phyloP scores from a whole-genome alignment of 2,797 vertebrate genomes.

The Threskiornis aethiopicus region DNA sequence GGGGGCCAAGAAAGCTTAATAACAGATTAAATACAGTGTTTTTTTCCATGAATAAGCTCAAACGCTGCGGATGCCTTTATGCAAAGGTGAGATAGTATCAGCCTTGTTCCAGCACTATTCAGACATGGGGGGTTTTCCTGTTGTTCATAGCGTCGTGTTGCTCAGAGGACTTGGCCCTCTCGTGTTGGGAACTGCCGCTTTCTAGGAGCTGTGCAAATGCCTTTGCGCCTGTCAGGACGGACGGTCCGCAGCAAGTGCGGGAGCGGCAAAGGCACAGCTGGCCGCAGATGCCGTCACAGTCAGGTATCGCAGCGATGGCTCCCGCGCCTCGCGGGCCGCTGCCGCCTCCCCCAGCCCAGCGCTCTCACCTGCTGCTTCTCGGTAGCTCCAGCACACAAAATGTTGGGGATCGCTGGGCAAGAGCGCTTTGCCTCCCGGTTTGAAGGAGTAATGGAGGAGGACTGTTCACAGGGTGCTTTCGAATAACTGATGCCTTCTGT shows the following conservation, averaged over 20 bases:
- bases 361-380: not conserved
- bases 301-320: not conserved
- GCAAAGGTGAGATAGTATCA: not conserved
- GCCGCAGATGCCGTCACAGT: too few species aligned
- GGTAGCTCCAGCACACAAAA: not conserved
- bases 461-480: not conserved
- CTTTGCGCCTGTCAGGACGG: not conserved
- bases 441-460: not conserved
- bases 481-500: not conserved
- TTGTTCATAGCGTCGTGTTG: not conserved
- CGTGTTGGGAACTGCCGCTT: not conserved
- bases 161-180: not conserved
- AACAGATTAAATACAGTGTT: not conserved
- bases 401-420: not conserved
- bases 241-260: not conserved
- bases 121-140: not conserved
- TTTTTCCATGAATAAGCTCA: not conserved
- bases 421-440: not conserved
- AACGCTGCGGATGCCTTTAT: not conserved
- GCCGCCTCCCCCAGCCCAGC: not conserved
- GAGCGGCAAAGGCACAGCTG: not conserved
- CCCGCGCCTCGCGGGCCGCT: not conserved
- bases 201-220: constrained; percentile 20
- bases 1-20: not conserved
- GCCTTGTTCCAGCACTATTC: not conserved